Conservation (phyloP, 2,113 vertebrate genomes). For the Pelusios castaneus region DNA sequence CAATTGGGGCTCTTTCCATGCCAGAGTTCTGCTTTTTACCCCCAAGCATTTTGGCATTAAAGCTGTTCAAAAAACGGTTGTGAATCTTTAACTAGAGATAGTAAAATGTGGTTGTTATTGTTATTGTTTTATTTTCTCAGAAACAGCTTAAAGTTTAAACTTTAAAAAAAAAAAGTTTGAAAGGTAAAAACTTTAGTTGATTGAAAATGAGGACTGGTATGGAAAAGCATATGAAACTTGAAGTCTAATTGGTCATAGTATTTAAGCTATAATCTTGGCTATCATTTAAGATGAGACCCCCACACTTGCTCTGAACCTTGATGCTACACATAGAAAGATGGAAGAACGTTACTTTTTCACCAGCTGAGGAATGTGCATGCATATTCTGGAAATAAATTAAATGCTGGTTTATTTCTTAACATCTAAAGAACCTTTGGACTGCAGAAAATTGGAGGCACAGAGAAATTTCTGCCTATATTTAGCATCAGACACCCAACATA, state of each 20-base stretch:
- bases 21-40: neutral
- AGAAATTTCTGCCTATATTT: slow-evolving; percentile 58
- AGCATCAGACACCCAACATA: slow-evolving; percentile 39
- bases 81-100: neutral
- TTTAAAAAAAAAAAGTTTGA: neutral
- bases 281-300: neutral
- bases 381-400: neutral
- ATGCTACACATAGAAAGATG: neutral
- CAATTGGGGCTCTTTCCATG: neutral
- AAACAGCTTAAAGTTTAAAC: neutral
- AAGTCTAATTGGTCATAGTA: neutral
- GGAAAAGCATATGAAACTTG: neutral
- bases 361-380: neutral
- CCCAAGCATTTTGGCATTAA: neutral
- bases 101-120: neutral
- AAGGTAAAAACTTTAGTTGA: neutral
- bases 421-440: slow-evolving; percentile 46
- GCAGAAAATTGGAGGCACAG: slow-evolving; percentile 37
- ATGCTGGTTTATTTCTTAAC: slow-evolving; percentile 18
- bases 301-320: accelerated
- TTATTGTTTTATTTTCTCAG: neutral
- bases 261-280: neutral
- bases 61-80: neutral
- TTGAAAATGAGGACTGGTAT: neutral
- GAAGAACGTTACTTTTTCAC: neutral